Conservation (phyloP, 2,113 vertebrate genomes). For the Pampusana beccarii region DNA sequence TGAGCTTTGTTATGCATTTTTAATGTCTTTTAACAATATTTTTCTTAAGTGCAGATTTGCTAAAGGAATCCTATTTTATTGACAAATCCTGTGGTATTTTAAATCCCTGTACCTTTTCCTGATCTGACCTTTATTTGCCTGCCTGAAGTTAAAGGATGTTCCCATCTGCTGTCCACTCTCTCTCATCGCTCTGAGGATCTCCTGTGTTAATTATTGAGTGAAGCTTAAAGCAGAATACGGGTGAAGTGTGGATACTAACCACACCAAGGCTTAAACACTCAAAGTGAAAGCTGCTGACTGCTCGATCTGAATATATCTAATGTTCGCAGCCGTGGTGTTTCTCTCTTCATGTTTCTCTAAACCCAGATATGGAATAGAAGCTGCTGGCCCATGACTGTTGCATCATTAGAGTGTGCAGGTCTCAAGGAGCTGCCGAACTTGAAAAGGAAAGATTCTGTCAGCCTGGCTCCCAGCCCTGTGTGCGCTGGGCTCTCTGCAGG, state of each 20-base stretch:
- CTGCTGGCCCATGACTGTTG: neutral
- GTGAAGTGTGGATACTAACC: neutral
- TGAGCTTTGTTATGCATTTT: neutral
- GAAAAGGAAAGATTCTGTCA: neutral
- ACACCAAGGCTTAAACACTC: neutral
- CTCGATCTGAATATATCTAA: neutral
- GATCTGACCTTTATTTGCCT: neutral
- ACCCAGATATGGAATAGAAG: accelerated
- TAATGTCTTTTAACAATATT: neutral
- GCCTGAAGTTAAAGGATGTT: neutral
- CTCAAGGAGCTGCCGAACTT: neutral
- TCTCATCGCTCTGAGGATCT: neutral
- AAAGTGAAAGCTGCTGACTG: neutral
- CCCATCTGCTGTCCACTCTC: neutral
- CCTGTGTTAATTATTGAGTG: neutral
- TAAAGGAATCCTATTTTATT: neutral
- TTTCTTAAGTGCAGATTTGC: neutral
- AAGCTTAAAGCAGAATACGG: neutral
- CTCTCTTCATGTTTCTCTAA: neutral
- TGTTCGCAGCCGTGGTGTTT: neutral
- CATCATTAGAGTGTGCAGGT: neutral
- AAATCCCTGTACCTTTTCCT: neutral
- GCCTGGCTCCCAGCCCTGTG: neutral
- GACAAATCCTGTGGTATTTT: neutral
- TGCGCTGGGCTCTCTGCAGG: neutral